Evolutionary conservation across 2,888 invertebrate genomes (phyloP).

Genomic region (Phragmatobia fuliginosa): DNA sequence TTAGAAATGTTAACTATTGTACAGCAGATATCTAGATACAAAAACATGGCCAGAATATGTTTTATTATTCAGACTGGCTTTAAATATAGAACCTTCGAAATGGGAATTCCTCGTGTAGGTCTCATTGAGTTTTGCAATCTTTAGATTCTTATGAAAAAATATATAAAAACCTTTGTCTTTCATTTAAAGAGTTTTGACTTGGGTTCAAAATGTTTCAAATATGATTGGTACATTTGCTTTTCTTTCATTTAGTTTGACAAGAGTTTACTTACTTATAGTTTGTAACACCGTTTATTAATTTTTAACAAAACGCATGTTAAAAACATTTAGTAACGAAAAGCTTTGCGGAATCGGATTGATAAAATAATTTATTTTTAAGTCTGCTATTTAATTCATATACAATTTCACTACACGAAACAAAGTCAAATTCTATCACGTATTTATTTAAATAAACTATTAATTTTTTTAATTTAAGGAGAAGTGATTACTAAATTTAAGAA

Average conservation of each 20-base stretch:
- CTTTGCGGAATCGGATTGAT: neutral
- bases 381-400: neutral
- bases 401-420: neutral
- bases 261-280: too few relatives aligned
- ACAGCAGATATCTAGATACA: neutral
- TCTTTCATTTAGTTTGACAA: too few relatives aligned
- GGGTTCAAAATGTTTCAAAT: neutral
- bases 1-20: conserved; percentile 11
- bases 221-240: neutral
- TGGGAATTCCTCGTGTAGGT: neutral
- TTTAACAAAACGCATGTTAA: neutral
- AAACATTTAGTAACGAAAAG: neutral
- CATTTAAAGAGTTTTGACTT: neutral
- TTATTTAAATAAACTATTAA: too few relatives aligned
- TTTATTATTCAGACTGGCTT: neutral
- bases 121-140: neutral
- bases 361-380: neutral
- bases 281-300: neutral
- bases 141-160: too few relatives aligned
- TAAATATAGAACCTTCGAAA: neutral
- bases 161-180: neutral
- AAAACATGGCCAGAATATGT: neutral
- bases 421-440: neutral
- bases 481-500: neutral
- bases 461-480: too few relatives aligned